Conservation (phyloP, 2,888 invertebrate species). For the Ophioninae sp. region DNA sequence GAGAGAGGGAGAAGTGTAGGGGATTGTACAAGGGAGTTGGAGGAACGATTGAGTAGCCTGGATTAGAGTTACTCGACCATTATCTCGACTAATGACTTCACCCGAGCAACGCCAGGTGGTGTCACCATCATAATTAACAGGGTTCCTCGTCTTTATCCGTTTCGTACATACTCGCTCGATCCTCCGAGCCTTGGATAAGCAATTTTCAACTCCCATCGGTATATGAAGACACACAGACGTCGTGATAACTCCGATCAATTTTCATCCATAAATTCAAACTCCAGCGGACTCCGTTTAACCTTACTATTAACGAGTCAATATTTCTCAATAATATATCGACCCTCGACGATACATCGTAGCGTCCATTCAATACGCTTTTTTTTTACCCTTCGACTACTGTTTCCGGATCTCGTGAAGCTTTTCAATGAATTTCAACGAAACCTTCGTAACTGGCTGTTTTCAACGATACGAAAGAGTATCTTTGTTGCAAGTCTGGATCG, state of each 20-base stretch:
- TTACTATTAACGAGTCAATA: neutral
- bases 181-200: conserved; percentile 9
- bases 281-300: neutral
- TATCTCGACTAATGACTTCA: conserved; percentile 77
- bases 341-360: neutral
- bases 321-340: neutral
- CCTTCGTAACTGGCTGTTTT: conserved; percentile 28
- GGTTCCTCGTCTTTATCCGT: conserved; percentile 48
- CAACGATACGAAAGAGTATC: conserved; percentile 1
- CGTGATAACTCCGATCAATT: conserved; percentile 10
- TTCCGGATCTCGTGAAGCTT: neutral
- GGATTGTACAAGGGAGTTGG: neutral
- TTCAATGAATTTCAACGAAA: neutral
- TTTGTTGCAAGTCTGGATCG: conserved; percentile 65
- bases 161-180: conserved; percentile 22
- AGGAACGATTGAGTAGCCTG: conserved; percentile 54
- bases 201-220: neutral
- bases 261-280: conserved; percentile 28
- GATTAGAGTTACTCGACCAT: conserved; percentile 69
- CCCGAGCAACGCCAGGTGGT: conserved; percentile 75
- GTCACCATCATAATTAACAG: conserved; percentile 76
- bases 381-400: neutral
- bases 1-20: neutral
- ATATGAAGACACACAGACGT: neutral
- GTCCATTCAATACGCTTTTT: neutral